A percentile compares a stretch with the other conserved stretches of the same genome.
Evolutionary conservation across 1,140 invertebrate species (phyloP).

Genomic region (Lucilia cuprina): DNA sequence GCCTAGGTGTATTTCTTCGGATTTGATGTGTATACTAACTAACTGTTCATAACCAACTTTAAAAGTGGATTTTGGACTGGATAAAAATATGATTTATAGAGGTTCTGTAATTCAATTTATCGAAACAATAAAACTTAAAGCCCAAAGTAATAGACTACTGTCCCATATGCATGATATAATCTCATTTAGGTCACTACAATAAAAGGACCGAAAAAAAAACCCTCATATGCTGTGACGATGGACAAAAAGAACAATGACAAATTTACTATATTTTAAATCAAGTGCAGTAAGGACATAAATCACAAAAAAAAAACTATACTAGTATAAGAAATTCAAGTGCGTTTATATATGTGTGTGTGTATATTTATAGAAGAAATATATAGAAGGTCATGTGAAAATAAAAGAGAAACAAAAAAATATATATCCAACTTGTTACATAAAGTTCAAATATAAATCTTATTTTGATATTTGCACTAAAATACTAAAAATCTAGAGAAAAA

Average conservation of each 20-base stretch:
- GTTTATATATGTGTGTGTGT: background rate
- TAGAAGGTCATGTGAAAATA: background rate
- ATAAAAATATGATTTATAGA: too few relatives aligned
- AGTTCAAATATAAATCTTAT: background rate
- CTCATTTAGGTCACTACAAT: background rate
- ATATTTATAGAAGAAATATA: background rate
- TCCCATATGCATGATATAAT: background rate
- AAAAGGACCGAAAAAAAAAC: background rate
- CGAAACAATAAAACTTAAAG: background rate
- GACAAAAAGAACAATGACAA: background rate
- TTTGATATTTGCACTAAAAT: background rate
- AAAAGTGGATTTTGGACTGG: too few relatives aligned
- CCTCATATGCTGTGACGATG: background rate
- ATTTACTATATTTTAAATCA: slow-evolving; percentile 24
- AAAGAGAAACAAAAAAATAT: background rate
- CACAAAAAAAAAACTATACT: background rate
- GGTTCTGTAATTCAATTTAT: too few relatives aligned
- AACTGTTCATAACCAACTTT: too few relatives aligned
- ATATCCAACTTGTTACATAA: background rate
- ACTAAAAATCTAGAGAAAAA: background rate
- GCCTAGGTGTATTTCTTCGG: too few relatives aligned
- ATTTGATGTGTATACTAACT: too few relatives aligned
- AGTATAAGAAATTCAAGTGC: background rate
- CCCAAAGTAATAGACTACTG: background rate
- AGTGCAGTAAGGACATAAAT: slow-evolving; percentile 28